Percentiles rank a stretch among this genome's conserved stretches.
Conservation (phyloP, 2,888 invertebrate species). For the Euphydryas editha region DNA sequence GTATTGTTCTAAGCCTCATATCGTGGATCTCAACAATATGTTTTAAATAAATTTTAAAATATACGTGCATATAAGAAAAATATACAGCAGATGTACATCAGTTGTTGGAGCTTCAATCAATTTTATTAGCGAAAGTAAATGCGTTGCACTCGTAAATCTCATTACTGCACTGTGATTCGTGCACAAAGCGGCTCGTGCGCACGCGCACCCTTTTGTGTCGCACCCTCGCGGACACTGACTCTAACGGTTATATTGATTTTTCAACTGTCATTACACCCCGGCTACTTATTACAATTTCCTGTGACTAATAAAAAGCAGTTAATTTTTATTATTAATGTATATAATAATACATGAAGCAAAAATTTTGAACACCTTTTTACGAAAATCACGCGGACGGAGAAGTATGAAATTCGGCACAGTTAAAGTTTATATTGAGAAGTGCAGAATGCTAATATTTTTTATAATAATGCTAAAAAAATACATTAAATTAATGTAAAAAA, state of each 20-base stretch:
- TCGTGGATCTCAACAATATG: neutral
- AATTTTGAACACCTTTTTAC: too few relatives aligned
- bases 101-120: slow-evolving; percentile 29
- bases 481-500: too few relatives aligned
- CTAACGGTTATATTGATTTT: slow-evolving; percentile 82
- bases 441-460: too few relatives aligned
- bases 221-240: slow-evolving; percentile 76
- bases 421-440: too few relatives aligned
- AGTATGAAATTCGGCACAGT: too few relatives aligned
- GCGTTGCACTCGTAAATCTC: slow-evolving; percentile 33
- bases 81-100: slow-evolving; percentile 17
- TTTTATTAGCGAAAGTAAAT: slow-evolving; percentile 45
- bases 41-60: neutral
- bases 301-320: slow-evolving; percentile 3
- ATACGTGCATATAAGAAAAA: neutral
- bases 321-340: neutral
- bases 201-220: slow-evolving; percentile 60
- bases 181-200: slow-evolving; percentile 64
- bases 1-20: neutral
- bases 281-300: slow-evolving; percentile 32
- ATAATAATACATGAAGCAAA: too few relatives aligned
- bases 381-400: too few relatives aligned
- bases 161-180: slow-evolving; percentile 35
- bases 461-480: too few relatives aligned
- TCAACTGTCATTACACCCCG: slow-evolving; percentile 71